Percentiles rank a stretch among this genome's conserved stretches.
Conservation (phyloP, 2,888 invertebrate species). For the Trichopria drosophilae region DNA sequence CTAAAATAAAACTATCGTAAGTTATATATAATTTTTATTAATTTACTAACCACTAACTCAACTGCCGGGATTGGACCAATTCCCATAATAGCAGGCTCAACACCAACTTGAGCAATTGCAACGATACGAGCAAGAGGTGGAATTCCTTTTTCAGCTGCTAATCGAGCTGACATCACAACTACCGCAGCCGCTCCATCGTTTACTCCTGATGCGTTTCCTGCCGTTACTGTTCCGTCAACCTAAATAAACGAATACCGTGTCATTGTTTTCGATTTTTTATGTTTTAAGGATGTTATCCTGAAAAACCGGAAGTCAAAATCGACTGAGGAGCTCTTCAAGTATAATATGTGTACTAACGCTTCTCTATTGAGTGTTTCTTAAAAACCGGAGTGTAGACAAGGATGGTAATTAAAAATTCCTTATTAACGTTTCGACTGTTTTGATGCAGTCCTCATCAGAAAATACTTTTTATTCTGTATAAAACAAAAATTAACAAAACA, state of each 20-base stretch:
- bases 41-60: constrained; percentile 65
- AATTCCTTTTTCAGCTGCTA: constrained; percentile 63
- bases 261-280: too few species aligned
- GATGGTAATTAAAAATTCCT: too few species aligned
- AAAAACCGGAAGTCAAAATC: too few species aligned
- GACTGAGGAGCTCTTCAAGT: too few species aligned
- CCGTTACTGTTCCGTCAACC: constrained; percentile 70
- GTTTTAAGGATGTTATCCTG: too few species aligned
- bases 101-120: constrained; percentile 76
- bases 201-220: constrained; percentile 78
- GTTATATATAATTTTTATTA: constrained; percentile 3
- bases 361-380: too few species aligned
- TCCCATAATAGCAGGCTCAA: constrained; percentile 81
- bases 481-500: too few species aligned
- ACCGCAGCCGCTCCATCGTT: constrained; percentile 91
- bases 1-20: constrained; percentile 3
- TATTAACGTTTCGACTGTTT: too few species aligned
- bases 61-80: constrained; percentile 76
- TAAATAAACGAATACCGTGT: constrained; percentile 46
- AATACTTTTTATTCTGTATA: too few species aligned
- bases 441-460: too few species aligned
- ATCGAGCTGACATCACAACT: constrained; percentile 69
- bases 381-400: too few species aligned
- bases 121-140: constrained; percentile 74
- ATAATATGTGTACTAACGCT: too few species aligned